A percentile compares a stretch with the other conserved stretches of the same genome.
phyloP scores from a whole-genome alignment of 2,797 vertebrate genomes.

The Rhinichthys osculus region DNA sequence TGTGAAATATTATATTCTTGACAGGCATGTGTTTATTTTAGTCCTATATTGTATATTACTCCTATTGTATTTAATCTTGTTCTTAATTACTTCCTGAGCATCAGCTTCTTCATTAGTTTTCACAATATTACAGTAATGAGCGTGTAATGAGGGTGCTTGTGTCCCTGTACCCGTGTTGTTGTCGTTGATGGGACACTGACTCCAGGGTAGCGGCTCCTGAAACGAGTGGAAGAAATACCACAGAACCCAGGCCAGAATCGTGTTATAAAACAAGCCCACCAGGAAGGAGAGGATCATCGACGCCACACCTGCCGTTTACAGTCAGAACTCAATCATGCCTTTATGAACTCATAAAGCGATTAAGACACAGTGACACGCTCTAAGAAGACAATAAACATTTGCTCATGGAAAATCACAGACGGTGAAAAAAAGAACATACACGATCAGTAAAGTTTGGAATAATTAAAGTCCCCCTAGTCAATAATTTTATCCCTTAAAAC shows the following conservation, averaged over 20 bases:
- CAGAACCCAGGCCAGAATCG: conserved; percentile 87
- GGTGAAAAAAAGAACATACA: too few species aligned
- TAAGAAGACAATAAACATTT: not conserved
- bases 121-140: not conserved
- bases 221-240: conserved; percentile 94
- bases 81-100: not conserved
- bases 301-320: conserved; percentile 75
- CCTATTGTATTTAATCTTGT: too few species aligned
- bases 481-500: too few species aligned
- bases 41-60: too few species aligned
- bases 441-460: too few species aligned
- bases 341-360: not conserved
- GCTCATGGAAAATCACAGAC: not conserved
- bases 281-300: conserved; percentile 81
- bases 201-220: conserved; percentile 90
- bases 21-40: too few species aligned
- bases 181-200: conserved; percentile 78
- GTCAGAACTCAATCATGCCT: not conserved
- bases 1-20: not conserved
- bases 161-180: conserved; percentile 80
- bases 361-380: not conserved
- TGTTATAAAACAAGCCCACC: conserved; percentile 87
- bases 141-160: not conserved
- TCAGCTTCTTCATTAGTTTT: not conserved
- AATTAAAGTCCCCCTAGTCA: too few species aligned